Base-by-base conservation (phyloP, 1,140 invertebrate species). In the Neodiprion fabricii region DNA sequence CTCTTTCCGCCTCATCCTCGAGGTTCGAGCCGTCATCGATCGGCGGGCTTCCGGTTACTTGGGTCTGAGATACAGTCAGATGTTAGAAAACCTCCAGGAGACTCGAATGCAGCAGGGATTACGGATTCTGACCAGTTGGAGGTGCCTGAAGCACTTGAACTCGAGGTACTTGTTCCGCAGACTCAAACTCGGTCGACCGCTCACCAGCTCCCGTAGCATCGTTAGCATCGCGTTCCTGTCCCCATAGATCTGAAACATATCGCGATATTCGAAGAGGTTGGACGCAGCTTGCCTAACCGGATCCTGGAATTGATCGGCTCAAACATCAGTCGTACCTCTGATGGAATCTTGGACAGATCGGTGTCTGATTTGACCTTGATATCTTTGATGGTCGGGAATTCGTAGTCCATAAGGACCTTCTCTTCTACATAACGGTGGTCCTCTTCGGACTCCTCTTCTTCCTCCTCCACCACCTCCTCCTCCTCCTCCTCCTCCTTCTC, bases 101-200 rank as follows among this genome's bases (percentile, higher is more conserved):
- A 3, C 0, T 40, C 28, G 28, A 40, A 40, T 1, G 28, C 28
- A 40, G 28, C 28, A 40, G 28, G 28, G 1, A 40, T 40, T 3
- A 40, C 2, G 28, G 28, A 17, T 28, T 17, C 72, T 75, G 61
- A 84, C 82, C 80, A 82, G 80, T 70, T 69, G 79, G 73, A 83
- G 75, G 12, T 78, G 28, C 69, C 75, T 77, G 48, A 53, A 14
- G 28, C 80, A 71, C 75, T 77, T 80, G 40, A 74, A 9, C 47
- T 84, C 80, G 1, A 82, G 72, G 40, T 80, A 49, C 47, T 67
- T 76, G n/a, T 83, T 83, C 69, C 69, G 82, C 66, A 50, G 67
- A 14, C 11, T 72, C 47, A 83, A 21, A 7, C 75, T 70, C 17
- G 4, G 0, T 17, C 72, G 72, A 47, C 82, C 82, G 21, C 9